Conservation (phyloP, 2,888 invertebrate genomes). For the Spisula solida region DNA sequence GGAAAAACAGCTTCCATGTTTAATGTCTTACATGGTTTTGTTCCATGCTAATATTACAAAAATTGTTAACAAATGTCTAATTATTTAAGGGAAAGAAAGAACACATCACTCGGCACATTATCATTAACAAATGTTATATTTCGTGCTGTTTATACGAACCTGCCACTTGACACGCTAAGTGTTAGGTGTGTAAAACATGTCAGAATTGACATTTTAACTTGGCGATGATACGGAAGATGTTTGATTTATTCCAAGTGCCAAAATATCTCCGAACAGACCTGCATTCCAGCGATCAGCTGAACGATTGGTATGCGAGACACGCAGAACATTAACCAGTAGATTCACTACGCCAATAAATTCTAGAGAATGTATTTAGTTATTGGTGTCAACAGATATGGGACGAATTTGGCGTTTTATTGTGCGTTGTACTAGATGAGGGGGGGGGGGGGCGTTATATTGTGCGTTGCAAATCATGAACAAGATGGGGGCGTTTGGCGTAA, state of each 20-base stretch:
- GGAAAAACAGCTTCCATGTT: neutral
- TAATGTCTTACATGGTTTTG: neutral
- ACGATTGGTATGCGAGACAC: neutral
- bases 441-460: too few relatives aligned
- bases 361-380: neutral
- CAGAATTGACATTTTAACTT: neutral
- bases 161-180: constrained; percentile 16
- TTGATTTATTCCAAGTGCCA: constrained; percentile 19
- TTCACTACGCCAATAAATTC: neutral
- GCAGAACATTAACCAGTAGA: neutral
- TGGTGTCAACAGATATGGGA: neutral
- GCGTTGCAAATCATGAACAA: too few relatives aligned
- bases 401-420: neutral
- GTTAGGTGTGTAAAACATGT: neutral
- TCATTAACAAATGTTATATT: neutral
- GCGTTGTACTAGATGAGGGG: neutral
- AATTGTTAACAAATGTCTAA: constrained; percentile 10
- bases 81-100: neutral
- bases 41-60: constrained; percentile 15
- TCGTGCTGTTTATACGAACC: neutral
- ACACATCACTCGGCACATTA: neutral
- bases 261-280: constrained; percentile 4
- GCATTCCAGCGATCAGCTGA: constrained; percentile 15
- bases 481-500: too few relatives aligned
- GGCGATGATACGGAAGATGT: constrained; percentile 6